Evolutionary conservation across 2,113 vertebrate species (phyloP), one percentile per base, ranked within the genome.

Genomic region (Elgaria multicarinata): DNA sequence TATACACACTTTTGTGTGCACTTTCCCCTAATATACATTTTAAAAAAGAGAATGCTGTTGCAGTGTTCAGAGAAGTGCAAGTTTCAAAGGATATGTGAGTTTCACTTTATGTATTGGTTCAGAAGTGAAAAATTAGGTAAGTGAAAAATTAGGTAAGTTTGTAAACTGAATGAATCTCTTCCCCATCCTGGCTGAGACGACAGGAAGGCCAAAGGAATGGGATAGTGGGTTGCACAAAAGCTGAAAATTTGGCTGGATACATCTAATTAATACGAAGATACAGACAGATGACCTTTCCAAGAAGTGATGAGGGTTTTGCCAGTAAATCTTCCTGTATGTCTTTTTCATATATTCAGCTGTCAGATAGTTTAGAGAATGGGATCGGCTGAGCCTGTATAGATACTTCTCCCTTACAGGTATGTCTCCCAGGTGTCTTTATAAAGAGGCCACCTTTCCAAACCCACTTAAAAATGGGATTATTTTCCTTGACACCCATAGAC

Each of bases 401-500:
- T 12, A 67, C 26, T 58, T 5, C 69, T 3, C 2, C 1, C 3
- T 76, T 2, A 16, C 7, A 0, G 82, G 9, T 46, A 85, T 85
- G 9, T 50, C 26, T 69, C 36, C 10, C 58, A 87, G 16, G 4
- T 86, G 31, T n/a, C 69, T 91, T 74, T 82, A 18, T 62, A 26
- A 3, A 46, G 0, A 88, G 14, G 87, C 90, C 42, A 82, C 42
- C 67, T 20, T 82, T 91, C 50, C n/a, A 89, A 69, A 26, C 0
- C 0, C 64, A 66, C 28, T 87, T 95, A 90, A 36, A 91, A 89
- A 80, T 53, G 46, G 85, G 87, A 91, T 93, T 44, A 89, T 87
- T 89, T 78, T 72, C 77, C 44, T 76, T 94, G 90, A 83, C 83
- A 93, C 46, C 78, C 83, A 66, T 85, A 67, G 81, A 92, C 90